Evolutionary conservation across 2,113 vertebrate species (phyloP), one percentile per base, ranked within the genome.

Genomic region (Shinisaurus crocodilurus): DNA sequence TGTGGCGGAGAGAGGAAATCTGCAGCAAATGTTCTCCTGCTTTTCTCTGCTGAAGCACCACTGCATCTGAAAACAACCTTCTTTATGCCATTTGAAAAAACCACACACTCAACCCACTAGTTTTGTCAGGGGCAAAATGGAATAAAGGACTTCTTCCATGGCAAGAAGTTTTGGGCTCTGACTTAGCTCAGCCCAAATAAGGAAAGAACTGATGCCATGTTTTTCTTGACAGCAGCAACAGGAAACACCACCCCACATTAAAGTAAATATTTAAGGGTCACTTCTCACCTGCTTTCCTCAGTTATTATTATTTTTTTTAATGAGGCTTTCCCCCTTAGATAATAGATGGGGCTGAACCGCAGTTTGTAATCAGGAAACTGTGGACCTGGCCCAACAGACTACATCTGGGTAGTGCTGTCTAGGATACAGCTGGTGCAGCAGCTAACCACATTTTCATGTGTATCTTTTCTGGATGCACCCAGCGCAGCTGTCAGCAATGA

Each of bases 361-460:
- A 48, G 29, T 87, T 45, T 91, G 82, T 40, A 60, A 88, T 29
- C 0, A 0, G 82, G 32, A 54, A 48, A 60, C 29, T 40, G 2
- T 79, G 85, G 50, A 90, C 23, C 3, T 40, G 50, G 29, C 12
- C 60, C 34, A 82, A 65, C 20, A 65, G 13, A 63, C 27, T 57
- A 13, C 82, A 86, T 69, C 57, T 54, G 87, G 67, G 43, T 70
- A 27, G 63, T 10, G 43, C 77, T 43, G 63, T 70, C 67, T 81
- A 89, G 77, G 84, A 75, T 48, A 54, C 63, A 92, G 83, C 84
- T 86, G 88, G 82, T 82, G 20, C 45, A 75, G 20, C 60, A 75
- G 45, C 43, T 82, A 86, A 82, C 13, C 70, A 86, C 16, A 82
- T 88, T 63, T 89, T 48, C 76, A 85, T n/a, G 27, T 91, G 87